Base-by-base conservation (phyloP, 2,888 invertebrate species). In the Tipula vernalis region DNA sequence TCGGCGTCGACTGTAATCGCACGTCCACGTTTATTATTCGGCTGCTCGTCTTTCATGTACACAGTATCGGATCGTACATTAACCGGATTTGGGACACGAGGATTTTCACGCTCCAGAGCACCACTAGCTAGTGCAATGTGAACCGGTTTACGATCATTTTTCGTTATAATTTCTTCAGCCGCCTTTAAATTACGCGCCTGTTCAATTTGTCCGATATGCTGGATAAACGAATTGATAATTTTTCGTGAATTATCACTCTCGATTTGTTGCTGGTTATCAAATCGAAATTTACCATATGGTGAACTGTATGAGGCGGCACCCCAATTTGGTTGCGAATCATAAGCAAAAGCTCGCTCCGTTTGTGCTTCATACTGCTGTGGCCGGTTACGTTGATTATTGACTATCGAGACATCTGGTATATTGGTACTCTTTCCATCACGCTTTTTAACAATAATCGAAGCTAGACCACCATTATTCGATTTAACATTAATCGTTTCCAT, bases 401-500 rank as follows among this genome's bases (percentile, higher is more conserved):
- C 12, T 12, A 42, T 42, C 8, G 85, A 41, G 8, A 13, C n/a
- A 13, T 47, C 85, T 13, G 44, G 87, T 87, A 86, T 86, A 71
- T 87, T 89, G 87, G 92, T 90, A 6, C 93, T 91, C 89, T 94
- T 95, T 4, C 92, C 91, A 87, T 94, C 94, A 87, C 95, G 93
- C 89, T 95, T 94, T 90, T 96, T 96, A 5, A 96, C 95, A 83
- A 96, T 95, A 12, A 97, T 92, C 89, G 96, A 96, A 0, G 96
- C 96, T 36, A 96, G 92, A 87, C 94, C 95, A 2, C 97, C 97
- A 36, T 95, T 94, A 89, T 94, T 94, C 0, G 96, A 96, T 89
- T 95, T 93, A 0, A 97, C 96, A 89, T 95, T 95, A 83, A 96
- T 91, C 47, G 96, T 95, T 90, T 96, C 95, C 85, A 95, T 96